Percentiles rank a stretch among this genome's conserved stretches.
phyloP scores from a whole-genome alignment of 2,797 vertebrate genomes.

The Hippoglossus hippoglossus region DNA sequence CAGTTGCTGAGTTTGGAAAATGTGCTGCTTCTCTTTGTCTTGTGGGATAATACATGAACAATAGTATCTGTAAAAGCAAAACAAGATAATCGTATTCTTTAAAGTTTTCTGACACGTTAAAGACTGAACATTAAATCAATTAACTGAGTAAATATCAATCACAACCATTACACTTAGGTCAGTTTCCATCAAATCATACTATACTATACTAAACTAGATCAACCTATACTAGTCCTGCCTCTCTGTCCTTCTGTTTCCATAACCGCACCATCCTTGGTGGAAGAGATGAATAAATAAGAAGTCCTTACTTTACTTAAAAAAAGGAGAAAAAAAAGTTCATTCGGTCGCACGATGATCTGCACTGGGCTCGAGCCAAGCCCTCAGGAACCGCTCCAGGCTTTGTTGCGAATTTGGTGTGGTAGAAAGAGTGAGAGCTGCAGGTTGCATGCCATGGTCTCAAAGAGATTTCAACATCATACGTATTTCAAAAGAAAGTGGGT shows the following conservation, averaged over 20 bases:
- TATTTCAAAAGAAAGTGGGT: conserved; percentile 6
- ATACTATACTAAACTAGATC: no score
- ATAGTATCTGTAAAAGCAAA: no score
- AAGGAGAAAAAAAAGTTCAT: conserved; percentile 20
- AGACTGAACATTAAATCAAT: no score
- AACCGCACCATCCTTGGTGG: conserved; percentile 19
- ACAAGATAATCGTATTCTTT: no score
- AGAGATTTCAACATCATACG: conserved; percentile 11
- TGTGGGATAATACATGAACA: no score
- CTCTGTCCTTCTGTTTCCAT: not conserved
- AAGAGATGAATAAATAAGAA: conserved; percentile 10
- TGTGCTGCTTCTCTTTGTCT: no score
- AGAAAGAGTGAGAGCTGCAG: conserved; percentile 32
- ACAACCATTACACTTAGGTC: not conserved
- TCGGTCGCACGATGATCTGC: conserved; percentile 40
- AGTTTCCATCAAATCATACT: not conserved
- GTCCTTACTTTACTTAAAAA: conserved; percentile 44
- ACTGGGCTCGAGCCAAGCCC: conserved; percentile 45
- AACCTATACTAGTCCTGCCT: not conserved
- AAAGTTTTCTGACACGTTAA: no score
- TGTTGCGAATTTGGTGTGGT: conserved; percentile 34
- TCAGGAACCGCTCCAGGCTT: conserved; percentile 55
- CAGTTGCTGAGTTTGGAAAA: no score
- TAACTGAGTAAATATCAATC: no score
- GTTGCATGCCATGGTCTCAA: conserved; percentile 19